These are phyloP conservation scores for Penaeus japonicus DNA, from an alignment of 1,140 invertebrate genomes.

Conservation along the genomic window DNA sequence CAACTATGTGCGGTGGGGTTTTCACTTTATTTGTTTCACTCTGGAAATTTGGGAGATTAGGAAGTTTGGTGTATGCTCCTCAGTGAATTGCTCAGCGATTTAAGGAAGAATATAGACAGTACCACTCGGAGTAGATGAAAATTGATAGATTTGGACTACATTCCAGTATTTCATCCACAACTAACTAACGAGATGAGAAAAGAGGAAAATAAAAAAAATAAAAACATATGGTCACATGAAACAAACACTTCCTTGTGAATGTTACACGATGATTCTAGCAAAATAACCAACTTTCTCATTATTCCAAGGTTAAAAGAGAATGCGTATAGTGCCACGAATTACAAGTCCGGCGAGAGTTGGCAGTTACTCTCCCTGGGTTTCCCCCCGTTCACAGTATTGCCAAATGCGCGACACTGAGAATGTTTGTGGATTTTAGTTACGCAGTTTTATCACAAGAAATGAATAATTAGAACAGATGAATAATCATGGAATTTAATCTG, in stretches of 20 bases:
- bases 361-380: not conserved
- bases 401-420: conserved; percentile 27
- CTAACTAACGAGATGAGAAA: no score
- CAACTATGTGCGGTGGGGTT: no score
- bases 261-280: not conserved
- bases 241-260: not conserved
- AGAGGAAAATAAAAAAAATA: not conserved
- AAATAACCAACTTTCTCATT: conserved; percentile 26
- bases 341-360: no score
- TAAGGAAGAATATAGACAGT: no score
- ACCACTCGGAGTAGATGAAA: no score
- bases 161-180: no score
- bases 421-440: conserved; percentile 16
- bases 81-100: no score
- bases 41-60: no score
- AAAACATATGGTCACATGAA: not conserved
- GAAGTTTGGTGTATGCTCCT: no score
- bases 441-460: not conserved
- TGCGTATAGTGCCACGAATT: not conserved
- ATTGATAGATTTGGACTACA: no score
- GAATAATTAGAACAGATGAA: not conserved
- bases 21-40: no score
- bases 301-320: conserved; percentile 20
- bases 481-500: not conserved
- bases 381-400: conserved; percentile 8